Evolutionary conservation across 1,140 invertebrate genomes (phyloP).

Genomic region (Matsumurasca onukii): DNA sequence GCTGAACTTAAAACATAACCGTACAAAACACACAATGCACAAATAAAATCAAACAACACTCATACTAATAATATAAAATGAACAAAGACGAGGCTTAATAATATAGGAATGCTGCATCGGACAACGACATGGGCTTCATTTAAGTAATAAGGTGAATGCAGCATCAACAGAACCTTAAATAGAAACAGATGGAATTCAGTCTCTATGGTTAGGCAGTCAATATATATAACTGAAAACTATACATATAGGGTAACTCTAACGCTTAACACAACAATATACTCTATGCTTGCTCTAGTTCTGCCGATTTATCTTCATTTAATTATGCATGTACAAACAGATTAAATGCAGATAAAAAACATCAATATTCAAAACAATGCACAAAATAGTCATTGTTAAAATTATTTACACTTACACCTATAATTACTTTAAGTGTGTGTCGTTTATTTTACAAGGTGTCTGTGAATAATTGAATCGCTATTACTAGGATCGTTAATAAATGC

Average conservation of each 20-base stretch:
- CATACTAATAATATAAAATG: slow-evolving; percentile 31
- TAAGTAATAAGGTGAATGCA: slow-evolving; percentile 12
- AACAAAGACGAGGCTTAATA: slow-evolving; percentile 24
- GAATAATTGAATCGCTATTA: slow-evolving; percentile 7
- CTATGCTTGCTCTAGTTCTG: slow-evolving; percentile 22
- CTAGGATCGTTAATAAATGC: slow-evolving; percentile 11
- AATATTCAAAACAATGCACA: slow-evolving; percentile 22
- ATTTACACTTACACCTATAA: slow-evolving; percentile 23
- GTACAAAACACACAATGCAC: slow-evolving; percentile 28
- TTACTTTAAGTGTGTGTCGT: slow-evolving; percentile 22
- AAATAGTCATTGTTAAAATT: slow-evolving; percentile 28
- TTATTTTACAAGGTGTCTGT: slow-evolving; percentile 21
- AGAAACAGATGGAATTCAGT: slow-evolving; percentile 23
- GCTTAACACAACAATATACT: slow-evolving; percentile 26
- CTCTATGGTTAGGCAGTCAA: slow-evolving; percentile 28
- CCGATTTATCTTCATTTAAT: neutral
- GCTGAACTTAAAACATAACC: slow-evolving; percentile 36
- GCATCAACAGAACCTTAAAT: slow-evolving; percentile 11
- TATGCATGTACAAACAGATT: slow-evolving; percentile 25
- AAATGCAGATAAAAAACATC: slow-evolving; percentile 27
- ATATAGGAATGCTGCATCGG: slow-evolving; percentile 11
- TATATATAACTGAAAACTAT: slow-evolving; percentile 23
- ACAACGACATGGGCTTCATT: slow-evolving; percentile 11
- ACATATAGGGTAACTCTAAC: slow-evolving; percentile 22
- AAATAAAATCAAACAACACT: slow-evolving; percentile 32